Conservation (phyloP, 2,888 invertebrate species). For the Noctua pronuba region DNA sequence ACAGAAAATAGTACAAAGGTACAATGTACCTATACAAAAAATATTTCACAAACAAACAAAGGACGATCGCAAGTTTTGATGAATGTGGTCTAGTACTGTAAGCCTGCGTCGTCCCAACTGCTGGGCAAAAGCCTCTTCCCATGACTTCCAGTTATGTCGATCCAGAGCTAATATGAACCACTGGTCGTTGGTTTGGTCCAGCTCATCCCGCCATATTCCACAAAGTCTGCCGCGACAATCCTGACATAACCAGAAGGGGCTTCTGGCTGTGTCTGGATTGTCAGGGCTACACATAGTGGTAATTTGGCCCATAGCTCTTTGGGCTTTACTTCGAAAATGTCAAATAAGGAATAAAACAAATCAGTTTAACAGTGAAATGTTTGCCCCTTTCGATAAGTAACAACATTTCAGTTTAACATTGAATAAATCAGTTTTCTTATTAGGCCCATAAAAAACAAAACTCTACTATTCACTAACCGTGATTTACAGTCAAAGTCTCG, state of each 20-base stretch:
- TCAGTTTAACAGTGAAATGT: background rate
- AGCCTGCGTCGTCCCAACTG: too few species aligned
- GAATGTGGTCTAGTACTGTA: too few species aligned
- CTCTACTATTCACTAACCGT: slow-evolving; percentile 4
- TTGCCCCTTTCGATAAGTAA: background rate
- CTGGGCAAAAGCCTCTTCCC: background rate
- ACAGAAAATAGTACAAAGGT: too few species aligned
- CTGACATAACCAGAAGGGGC: too few species aligned
- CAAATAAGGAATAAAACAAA: background rate
- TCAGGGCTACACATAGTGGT: background rate
- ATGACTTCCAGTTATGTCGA: background rate
- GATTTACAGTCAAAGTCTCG: slow-evolving; percentile 18
- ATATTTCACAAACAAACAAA: too few species aligned
- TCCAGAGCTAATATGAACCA: background rate
- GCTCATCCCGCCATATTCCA: background rate
- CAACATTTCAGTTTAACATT: too few species aligned
- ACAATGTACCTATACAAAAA: too few species aligned
- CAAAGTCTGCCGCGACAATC: background rate
- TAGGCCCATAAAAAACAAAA: background rate
- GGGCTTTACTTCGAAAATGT: background rate
- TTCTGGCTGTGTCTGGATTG: background rate
- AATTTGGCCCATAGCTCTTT: too few species aligned
- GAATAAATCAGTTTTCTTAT: background rate
- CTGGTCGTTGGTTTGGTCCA: background rate
- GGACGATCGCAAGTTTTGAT: too few species aligned